Conservation (phyloP, 2,113 vertebrate species). For the Zapus hudsonius region DNA sequence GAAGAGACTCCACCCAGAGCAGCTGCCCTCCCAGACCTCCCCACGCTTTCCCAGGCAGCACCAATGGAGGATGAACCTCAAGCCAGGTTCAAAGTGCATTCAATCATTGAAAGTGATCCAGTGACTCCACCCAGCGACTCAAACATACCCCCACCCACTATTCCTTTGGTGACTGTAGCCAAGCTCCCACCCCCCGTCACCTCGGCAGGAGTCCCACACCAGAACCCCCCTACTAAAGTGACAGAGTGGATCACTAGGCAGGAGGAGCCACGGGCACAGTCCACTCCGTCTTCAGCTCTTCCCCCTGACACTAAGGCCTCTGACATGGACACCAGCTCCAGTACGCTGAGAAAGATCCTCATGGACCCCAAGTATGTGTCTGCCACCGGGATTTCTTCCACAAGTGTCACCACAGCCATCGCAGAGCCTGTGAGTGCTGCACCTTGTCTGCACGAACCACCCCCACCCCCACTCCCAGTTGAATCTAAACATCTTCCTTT, state of each 20-base stretch:
- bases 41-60: neutral
- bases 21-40: constrained; percentile 42
- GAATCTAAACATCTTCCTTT: constrained; percentile 84
- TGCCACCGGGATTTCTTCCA: constrained; percentile 87
- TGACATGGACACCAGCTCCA: constrained; percentile 94
- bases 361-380: constrained; percentile 99
- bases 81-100: constrained; percentile 82
- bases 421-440: constrained; percentile 86
- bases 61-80: constrained; percentile 80
- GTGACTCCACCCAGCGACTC: constrained; percentile 80
- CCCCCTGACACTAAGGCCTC: constrained; percentile 98
- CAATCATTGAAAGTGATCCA: constrained; percentile 82
- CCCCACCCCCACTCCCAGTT: constrained; percentile 51
- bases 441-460: constrained; percentile 83
- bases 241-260: constrained; percentile 92
- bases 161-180: constrained; percentile 76
- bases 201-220: constrained; percentile 82
- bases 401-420: constrained; percentile 88
- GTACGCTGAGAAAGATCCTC: constrained; percentile 97
- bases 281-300: constrained; percentile 88
- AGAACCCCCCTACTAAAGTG: constrained; percentile 82
- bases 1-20: constrained; percentile 74
- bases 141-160: constrained; percentile 12
- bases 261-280: constrained; percentile 89
- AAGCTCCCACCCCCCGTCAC: constrained; percentile 83